Base-by-base conservation (phyloP, 2,113 vertebrate genomes). In the Sphaerodactylus townsendi region DNA sequence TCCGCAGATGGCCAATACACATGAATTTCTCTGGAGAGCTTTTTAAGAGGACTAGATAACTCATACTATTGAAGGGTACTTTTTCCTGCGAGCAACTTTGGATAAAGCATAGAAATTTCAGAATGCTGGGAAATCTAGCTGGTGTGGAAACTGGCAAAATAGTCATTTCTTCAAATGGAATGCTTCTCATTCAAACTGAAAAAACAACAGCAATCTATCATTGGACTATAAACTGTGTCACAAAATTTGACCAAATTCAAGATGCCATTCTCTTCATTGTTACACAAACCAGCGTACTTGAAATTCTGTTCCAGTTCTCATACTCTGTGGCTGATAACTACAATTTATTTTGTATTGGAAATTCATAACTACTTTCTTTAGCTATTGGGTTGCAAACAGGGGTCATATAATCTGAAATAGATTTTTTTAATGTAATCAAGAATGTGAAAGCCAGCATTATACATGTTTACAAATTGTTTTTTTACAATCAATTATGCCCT, bases 351-450 rank as follows among this genome's bases (percentile, higher is more conserved):
- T 90, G 44, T 88, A 93, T 89, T 94, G 91, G 88, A 94, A 95
- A 94, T 92, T 93, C 90, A 88, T 93, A 93, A 91, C 7, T 87
- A 89, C 79, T 92, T 93, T 93, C 91, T 93, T 94, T 91, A 90
- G 76, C 56, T 91, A 91, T 87, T 91, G 37, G 78, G 25, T 90
- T 92, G 85, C 83, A 94, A 94, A 95, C 94, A 90, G 84, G 95
- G 92, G 89, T 94, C 95, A 94, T 88, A 93, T 88, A 93, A 95
- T 89, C 85, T 87, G 83, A 95, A 94, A 95, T 94, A 56, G 87
- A 92, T 94, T 94, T 95, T 53, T 94, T 90, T 73, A 82, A 91
- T 92, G 83, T 85, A 94, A 93, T 91, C 89, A 92, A 92, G 85
- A 88, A 89, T 73, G 91, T 95, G 90, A 95, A 90, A 92, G 81